A percentile compares a stretch with the other conserved stretches of the same genome.
These are phyloP conservation scores for Notamacropus eugenii DNA, from an alignment of 2,797 vertebrate species.

Conservation along the genomic window DNA sequence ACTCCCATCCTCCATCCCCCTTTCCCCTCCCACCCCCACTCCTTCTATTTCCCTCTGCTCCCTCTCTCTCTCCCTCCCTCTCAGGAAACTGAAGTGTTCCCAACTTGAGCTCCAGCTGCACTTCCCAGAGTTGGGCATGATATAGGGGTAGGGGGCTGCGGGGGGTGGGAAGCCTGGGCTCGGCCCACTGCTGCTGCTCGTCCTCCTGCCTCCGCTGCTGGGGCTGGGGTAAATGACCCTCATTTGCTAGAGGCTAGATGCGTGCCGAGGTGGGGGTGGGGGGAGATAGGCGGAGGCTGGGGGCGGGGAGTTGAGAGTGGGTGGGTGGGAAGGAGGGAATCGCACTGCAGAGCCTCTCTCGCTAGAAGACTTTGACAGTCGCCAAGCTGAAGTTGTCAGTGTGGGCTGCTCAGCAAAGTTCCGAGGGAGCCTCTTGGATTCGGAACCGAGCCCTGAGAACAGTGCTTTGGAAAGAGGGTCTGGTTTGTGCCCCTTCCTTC, in stretches of 20 bases:
- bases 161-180: constrained; percentile 58
- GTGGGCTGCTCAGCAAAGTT: constrained; percentile 74
- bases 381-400: constrained; percentile 79
- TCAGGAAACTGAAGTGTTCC: constrained; percentile 78
- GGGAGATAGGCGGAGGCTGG: constrained; percentile 59
- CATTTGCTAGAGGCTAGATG: constrained; percentile 75
- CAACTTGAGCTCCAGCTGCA: constrained; percentile 80
- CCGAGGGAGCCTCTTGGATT: constrained; percentile 79
- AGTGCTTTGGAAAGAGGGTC: constrained; percentile 73
- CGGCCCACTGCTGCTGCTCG: constrained; percentile 1
- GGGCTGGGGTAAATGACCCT: constrained; percentile 77
- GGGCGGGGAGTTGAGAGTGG: constrained; percentile 56
- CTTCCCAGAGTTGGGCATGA: constrained; percentile 63
- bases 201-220: constrained; percentile 40
- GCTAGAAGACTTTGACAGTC: constrained; percentile 76
- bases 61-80: constrained; percentile 51
- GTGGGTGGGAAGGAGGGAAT: constrained; percentile 73
- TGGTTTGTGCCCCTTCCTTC: constrained; percentile 68
- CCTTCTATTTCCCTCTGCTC: constrained; percentile 37
- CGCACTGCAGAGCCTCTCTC: constrained; percentile 67
- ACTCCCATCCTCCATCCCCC: constrained; percentile 62
- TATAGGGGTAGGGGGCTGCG: background rate
- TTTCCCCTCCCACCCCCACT: constrained; percentile 47
- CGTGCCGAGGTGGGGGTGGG: background rate
- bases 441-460: constrained; percentile 82